phyloP scores from a whole-genome alignment of 1,140 invertebrate species.

The Pinna nobilis region DNA sequence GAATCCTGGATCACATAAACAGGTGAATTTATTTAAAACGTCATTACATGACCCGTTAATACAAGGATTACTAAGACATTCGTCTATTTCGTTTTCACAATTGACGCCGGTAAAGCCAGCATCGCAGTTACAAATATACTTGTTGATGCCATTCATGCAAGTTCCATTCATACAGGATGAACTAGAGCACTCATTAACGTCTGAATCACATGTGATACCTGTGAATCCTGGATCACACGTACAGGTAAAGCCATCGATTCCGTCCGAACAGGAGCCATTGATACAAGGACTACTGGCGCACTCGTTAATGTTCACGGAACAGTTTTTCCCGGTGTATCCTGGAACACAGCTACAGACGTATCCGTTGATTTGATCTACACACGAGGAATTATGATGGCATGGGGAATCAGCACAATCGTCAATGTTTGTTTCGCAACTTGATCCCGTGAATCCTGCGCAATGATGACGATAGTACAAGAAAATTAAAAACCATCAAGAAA shows the following conservation, averaged over 20 bases:
- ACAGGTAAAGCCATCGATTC: constrained; percentile 73
- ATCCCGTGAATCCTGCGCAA: background rate
- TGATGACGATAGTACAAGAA: no score
- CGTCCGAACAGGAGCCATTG: constrained; percentile 91
- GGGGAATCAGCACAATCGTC: constrained; percentile 24
- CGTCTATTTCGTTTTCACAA: background rate
- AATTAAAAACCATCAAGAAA: no score
- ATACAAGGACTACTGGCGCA: constrained; percentile 77
- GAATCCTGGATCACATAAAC: background rate
- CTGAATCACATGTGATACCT: constrained; percentile 61
- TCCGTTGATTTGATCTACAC: constrained; percentile 2
- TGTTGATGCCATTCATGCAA: no score
- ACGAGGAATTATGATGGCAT: constrained; percentile 21
- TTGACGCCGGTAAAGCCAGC: background rate
- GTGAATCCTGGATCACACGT: constrained; percentile 51
- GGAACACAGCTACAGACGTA: constrained; percentile 27
- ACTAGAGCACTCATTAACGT: no score
- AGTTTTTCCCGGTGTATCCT: constrained; percentile 33
- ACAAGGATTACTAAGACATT: no score
- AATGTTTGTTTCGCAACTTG: background rate
- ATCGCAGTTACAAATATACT: no score
- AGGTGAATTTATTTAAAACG: background rate
- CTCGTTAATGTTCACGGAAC: constrained; percentile 32
- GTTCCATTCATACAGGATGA: no score
- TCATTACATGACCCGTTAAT: constrained; percentile 5